Conservation (phyloP, 1,140 invertebrate genomes). For the Diorhabda elongata region DNA sequence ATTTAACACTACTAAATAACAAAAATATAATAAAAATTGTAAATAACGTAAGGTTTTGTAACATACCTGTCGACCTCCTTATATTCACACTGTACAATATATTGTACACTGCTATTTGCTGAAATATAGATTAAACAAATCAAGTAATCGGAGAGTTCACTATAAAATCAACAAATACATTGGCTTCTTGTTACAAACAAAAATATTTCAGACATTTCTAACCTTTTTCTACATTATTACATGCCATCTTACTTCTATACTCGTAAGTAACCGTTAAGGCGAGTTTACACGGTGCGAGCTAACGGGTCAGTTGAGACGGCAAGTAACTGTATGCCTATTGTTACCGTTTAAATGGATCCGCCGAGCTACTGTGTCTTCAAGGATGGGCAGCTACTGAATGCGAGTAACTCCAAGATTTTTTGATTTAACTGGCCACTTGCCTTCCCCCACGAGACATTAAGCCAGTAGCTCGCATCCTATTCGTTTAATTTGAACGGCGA, state of each 20-base stretch:
- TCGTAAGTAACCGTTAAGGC: background rate
- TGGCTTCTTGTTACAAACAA: background rate
- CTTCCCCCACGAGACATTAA: no score
- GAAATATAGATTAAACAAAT: background rate
- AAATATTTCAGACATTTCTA: background rate
- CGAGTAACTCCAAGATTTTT: no score
- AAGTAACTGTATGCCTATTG: no score
- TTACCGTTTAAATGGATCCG: no score
- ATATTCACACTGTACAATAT: background rate
- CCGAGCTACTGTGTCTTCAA: no score
- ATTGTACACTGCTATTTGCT: background rate
- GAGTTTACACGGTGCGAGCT: no score
- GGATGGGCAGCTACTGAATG: no score
- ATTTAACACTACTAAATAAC: background rate
- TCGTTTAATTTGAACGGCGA: no score
- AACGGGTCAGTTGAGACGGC: no score
- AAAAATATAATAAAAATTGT: background rate
- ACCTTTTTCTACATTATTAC: background rate
- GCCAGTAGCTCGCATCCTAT: no score
- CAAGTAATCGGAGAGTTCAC: background rate
- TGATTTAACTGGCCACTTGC: no score
- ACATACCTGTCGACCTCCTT: background rate
- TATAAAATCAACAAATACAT: background rate
- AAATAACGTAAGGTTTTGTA: background rate
- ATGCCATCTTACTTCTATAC: background rate